These are phyloP conservation scores for Caenorhabditis wallacei DNA, from an alignment of 2,888 invertebrate genomes.

Conservation along the genomic window DNA sequence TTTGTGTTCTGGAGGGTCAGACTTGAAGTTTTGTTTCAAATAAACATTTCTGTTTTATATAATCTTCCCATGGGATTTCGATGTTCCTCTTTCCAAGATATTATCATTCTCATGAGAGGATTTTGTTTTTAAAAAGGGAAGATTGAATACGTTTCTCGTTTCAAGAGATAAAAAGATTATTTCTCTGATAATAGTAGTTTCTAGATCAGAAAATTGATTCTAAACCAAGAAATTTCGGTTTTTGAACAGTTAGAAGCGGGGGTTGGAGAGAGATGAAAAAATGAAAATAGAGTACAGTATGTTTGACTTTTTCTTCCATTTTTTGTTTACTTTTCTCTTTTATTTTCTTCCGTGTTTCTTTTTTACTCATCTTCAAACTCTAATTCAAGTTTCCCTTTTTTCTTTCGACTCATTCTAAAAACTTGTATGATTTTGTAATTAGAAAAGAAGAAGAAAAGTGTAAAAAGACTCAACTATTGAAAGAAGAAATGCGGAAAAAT, in stretches of 20 bases:
- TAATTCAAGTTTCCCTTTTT: conserved; percentile 23
- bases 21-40: conserved; percentile 21
- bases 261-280: conserved; percentile 11
- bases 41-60: conserved; percentile 1
- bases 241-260: conserved; percentile 16
- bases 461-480: background rate
- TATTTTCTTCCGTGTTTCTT: conserved; percentile 27
- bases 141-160: background rate
- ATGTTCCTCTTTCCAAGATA: conserved; percentile 7
- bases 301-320: conserved; percentile 24
- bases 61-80: conserved; percentile 8
- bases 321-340: conserved; percentile 47
- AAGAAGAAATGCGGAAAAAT: no score
- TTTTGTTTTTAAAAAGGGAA: background rate
- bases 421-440: conserved; percentile 33
- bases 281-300: conserved; percentile 37
- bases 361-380: conserved; percentile 17
- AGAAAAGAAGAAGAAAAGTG: conserved; percentile 1
- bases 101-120: conserved; percentile 9
- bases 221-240: background rate
- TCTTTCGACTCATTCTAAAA: background rate
- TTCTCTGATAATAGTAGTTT: no score
- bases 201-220: no score
- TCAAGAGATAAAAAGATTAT: background rate
- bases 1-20: conserved; percentile 1